Conservation (phyloP, 2,888 invertebrate genomes). For the Dichetophora obliterata region DNA sequence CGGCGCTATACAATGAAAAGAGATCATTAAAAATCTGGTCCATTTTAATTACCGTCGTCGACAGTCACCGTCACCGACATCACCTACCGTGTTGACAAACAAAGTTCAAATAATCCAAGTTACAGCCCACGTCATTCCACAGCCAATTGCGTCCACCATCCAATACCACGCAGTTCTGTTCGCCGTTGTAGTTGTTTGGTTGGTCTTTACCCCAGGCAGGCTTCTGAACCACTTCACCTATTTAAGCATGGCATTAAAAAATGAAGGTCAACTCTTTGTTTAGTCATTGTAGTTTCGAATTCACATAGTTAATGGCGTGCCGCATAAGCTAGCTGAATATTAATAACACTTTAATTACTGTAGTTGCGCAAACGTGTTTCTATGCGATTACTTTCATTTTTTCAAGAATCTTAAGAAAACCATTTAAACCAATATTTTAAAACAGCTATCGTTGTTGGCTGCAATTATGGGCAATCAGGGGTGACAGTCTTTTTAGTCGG, state of each 20-base stretch:
- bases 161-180: constrained; percentile 94
- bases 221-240: constrained; percentile 82
- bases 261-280: constrained; percentile 24
- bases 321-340: not conserved
- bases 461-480: not conserved
- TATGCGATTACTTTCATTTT: constrained; percentile 35
- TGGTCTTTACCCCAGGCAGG: constrained; percentile 95
- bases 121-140: constrained; percentile 96
- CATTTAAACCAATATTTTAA: not conserved
- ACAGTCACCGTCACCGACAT: not conserved
- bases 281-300: not conserved
- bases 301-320: not conserved
- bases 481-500: not conserved
- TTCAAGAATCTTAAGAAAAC: constrained; percentile 32
- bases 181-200: constrained; percentile 95
- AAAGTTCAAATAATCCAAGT: constrained; percentile 92
- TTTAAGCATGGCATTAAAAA: not conserved
- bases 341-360: constrained; percentile 11
- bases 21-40: not conserved
- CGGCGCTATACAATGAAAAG: constrained; percentile 74
- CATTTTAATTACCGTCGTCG: not conserved
- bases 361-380: not conserved
- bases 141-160: constrained; percentile 92
- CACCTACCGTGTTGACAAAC: constrained; percentile 91
- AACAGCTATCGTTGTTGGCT: no score